Percentiles rank a stretch among this genome's conserved stretches.
Evolutionary conservation across 2,797 vertebrate species (phyloP).

Genomic region (Enteromius paludinosus): DNA sequence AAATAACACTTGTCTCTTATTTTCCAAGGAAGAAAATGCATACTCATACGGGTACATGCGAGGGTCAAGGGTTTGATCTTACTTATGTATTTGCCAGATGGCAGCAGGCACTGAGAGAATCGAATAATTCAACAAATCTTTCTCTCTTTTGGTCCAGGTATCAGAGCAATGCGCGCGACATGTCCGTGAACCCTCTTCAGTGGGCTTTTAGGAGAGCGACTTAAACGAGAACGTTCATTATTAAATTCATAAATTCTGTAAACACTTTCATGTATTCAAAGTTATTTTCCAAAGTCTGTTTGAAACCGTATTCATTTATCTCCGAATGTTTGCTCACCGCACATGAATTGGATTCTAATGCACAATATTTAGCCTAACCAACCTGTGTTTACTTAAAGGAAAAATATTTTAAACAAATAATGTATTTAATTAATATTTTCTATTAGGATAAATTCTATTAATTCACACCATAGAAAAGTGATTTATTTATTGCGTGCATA

Average conservation of each 20-base stretch:
- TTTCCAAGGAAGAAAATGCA: conserved; percentile 65
- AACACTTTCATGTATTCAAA: neutral
- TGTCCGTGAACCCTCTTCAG: conserved; percentile 57
- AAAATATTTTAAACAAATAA: neutral
- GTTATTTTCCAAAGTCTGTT: neutral
- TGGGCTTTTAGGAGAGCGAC: conserved; percentile 58
- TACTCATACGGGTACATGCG: conserved; percentile 32
- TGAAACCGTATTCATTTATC: neutral
- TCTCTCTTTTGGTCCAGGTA: conserved; percentile 5
- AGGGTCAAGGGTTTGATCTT: conserved; percentile 56
- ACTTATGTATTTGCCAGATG: conserved; percentile 53
- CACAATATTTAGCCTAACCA: neutral
- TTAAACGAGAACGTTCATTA: conserved; percentile 66
- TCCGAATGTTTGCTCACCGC: neutral
- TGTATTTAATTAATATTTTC: neutral
- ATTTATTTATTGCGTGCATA: too few relatives aligned
- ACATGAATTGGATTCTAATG: neutral
- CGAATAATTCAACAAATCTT: conserved; percentile 46
- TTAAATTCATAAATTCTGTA: neutral
- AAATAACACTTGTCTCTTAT: conserved; percentile 59
- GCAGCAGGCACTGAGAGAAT: conserved; percentile 28
- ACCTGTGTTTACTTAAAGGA: neutral
- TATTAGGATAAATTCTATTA: neutral
- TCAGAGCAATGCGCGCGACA: conserved; percentile 33
- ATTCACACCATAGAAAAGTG: neutral